Evolutionary conservation across 2,797 vertebrate genomes (phyloP).

Genomic region (Periophthalmus magnuspinnatus): DNA sequence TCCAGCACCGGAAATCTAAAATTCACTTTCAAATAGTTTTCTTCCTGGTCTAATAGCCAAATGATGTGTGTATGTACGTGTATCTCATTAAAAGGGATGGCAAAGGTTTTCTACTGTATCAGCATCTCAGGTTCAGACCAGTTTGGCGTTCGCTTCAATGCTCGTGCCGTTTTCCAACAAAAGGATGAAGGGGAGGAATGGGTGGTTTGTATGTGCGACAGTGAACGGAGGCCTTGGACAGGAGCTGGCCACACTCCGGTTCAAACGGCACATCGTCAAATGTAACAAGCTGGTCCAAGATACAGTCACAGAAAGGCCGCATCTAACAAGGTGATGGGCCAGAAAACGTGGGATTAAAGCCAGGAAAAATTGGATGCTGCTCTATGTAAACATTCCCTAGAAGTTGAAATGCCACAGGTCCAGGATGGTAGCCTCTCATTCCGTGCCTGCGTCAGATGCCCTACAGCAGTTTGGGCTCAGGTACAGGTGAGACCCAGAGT

Average conservation of each 20-base stretch:
- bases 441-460: conserved; percentile 48
- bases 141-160: conserved; percentile 64
- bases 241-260: conserved; percentile 45
- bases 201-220: conserved; percentile 25
- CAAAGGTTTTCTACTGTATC: conserved; percentile 76
- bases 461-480: conserved; percentile 27
- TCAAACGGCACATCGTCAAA: conserved; percentile 57
- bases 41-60: conserved; percentile 77
- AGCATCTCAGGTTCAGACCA: conserved; percentile 74
- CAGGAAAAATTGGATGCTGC: conserved; percentile 32
- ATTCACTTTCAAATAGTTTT: conserved; percentile 87
- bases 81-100: conserved; percentile 78
- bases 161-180: conserved; percentile 57
- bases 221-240: conserved; percentile 51
- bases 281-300: conserved; percentile 57
- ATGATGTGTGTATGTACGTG: conserved; percentile 49
- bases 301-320: conserved; percentile 52
- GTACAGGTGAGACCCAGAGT: conserved; percentile 41
- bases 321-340: conserved; percentile 52
- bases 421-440: conserved; percentile 54
- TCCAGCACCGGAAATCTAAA: conserved; percentile 82
- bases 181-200: conserved; percentile 44
- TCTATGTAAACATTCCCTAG: conserved; percentile 52
- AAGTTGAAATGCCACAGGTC: conserved; percentile 28
- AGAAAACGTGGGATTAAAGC: conserved; percentile 44